phyloP scores from a whole-genome alignment of 2,888 invertebrate species.

The Loripinus fragilis region DNA sequence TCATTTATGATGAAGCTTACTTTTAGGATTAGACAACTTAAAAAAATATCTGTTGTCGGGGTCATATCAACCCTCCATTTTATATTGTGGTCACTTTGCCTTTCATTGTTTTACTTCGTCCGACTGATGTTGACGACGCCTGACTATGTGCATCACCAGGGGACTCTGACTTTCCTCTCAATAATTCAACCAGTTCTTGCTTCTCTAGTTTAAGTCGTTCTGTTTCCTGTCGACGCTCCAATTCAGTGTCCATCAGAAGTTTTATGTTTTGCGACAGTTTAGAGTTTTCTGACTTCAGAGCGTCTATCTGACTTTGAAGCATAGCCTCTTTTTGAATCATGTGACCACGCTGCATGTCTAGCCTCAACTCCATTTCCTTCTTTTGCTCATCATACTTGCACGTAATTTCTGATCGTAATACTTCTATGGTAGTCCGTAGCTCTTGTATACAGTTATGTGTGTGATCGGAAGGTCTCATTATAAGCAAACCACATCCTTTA shows the following conservation, averaged over 20 bases:
- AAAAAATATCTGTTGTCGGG: too few relatives aligned
- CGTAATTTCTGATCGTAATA: conserved; percentile 74
- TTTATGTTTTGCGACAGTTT: conserved; percentile 64
- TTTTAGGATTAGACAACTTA: too few relatives aligned
- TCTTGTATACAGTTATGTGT: conserved; percentile 78
- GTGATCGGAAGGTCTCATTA: conserved; percentile 60
- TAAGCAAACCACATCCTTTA: conserved; percentile 72
- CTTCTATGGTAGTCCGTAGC: conserved; percentile 69
- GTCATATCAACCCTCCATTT: too few relatives aligned
- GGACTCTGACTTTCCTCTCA: conserved; percentile 34
- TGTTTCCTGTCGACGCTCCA: conserved; percentile 67
- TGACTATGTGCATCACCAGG: not conserved
- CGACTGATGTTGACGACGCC: not conserved
- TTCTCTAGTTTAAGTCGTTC: conserved; percentile 71
- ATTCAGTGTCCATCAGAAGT: conserved; percentile 69
- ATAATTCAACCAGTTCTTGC: conserved; percentile 67
- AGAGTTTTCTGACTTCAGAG: conserved; percentile 68
- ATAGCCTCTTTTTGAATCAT: conserved; percentile 76
- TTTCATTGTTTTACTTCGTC: not conserved
- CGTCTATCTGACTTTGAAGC: conserved; percentile 72
- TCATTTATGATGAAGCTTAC: too few relatives aligned
- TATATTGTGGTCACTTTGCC: conserved; percentile 38
- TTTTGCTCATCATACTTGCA: conserved; percentile 75
- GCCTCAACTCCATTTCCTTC: conserved; percentile 73
- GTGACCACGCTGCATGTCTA: conserved; percentile 77